Base-by-base conservation (phyloP, 1,140 invertebrate genomes). In the Plodia interpunctella region DNA sequence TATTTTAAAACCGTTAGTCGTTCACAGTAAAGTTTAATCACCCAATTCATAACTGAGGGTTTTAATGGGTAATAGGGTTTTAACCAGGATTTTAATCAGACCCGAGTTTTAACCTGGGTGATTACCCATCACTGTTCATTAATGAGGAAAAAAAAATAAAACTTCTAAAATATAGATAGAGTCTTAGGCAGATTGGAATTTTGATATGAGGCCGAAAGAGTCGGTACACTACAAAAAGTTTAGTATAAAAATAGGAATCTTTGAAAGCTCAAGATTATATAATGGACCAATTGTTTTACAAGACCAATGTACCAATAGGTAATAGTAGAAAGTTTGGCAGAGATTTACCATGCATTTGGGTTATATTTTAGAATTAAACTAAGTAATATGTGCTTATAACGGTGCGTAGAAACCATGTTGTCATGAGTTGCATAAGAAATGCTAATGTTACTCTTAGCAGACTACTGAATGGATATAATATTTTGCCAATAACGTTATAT, bases 181-280 rank as follows among this genome's bases (percentile, higher is more conserved):
- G 13, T 15, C 15, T 49, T 19, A 61, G 49, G 35, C 30, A 58
- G 53, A 62, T 56, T 35, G 72, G 68, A 80, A 80, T 78, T 80
- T 81, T 83, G 81, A 88, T 88, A 88, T 86, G 85, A 76, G 52
- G 25, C 54, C 56, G 66, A 80, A 75, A 72, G 68, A 68, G 64
- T 72, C 68, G 74, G 70, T 70, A 67, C 63, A 76, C 66, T 81
- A 84, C 76, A 84, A 80, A 87, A 87, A 79, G 74, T 83, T 80
- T 80, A 68, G 70, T 86, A 87, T 75, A 88, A 87, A 88, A 87
- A 88, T 87, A 88, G 80, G 79, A 83, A 80, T 79, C 68, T 85
- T 70, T 77, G 77, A 80, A 88, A 88, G 86, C 86, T 88, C 86
- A 84, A 86, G 77, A 83, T 32, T 32, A 67, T 86, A 78, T 75